Percentiles rank a stretch among this genome's conserved stretches.
Evolutionary conservation across 1,140 invertebrate genomes (phyloP).

Genomic region (Dendroctonus valens): DNA sequence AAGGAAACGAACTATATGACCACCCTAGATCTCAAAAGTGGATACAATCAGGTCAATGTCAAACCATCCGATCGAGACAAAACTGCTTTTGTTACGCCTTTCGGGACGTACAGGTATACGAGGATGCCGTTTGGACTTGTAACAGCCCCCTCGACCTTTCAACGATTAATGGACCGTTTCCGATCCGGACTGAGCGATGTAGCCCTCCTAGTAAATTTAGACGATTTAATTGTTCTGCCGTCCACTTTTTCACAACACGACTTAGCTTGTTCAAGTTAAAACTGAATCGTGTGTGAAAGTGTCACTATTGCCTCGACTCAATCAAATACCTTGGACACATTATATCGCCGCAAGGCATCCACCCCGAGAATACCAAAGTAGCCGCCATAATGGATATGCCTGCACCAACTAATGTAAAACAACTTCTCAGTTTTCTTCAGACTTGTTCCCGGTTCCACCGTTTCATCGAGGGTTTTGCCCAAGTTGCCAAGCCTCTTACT

Average conservation of each 20-base stretch:
- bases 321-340: too few relatives aligned
- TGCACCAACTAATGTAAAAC: constrained; percentile 6
- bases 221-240: constrained; percentile 2
- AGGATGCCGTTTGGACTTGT: constrained; percentile 46
- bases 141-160: constrained; percentile 42
- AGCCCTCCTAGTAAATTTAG: background rate
- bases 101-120: constrained; percentile 36
- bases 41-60: constrained; percentile 48
- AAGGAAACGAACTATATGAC: constrained; percentile 47
- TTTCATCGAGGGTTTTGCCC: constrained; percentile 9
- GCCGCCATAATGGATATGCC: background rate
- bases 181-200: background rate
- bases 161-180: constrained; percentile 46
- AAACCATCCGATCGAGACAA: constrained; percentile 35
- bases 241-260: background rate
- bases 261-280: too few relatives aligned
- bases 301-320: too few relatives aligned
- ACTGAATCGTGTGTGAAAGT: too few relatives aligned
- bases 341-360: too few relatives aligned
- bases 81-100: constrained; percentile 36
- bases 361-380: too few relatives aligned
- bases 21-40: constrained; percentile 51
- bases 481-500: constrained; percentile 1
- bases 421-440: constrained; percentile 8
- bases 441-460: constrained; percentile 15